Base-by-base conservation (phyloP, 2,888 invertebrate species). In the Catocala sponsa region DNA sequence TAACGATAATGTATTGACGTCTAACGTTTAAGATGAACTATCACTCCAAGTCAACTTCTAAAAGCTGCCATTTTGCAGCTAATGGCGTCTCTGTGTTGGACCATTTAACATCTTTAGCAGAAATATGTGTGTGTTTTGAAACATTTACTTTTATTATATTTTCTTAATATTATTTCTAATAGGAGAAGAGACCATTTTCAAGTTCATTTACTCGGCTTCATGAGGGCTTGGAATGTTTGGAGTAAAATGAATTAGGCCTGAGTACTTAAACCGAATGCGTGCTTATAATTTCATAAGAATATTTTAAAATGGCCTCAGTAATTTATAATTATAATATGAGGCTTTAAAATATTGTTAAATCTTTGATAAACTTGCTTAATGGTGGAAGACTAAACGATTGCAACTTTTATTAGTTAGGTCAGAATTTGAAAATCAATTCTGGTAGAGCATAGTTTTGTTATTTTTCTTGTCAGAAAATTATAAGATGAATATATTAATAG, bases 41-140 rank as follows among this genome's bases (percentile, higher is more conserved):
- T 73, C 62, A 50, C 55, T 62, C 70, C 63, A 50, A n/a, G 48
- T 48, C 48, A 25, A 2, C 35, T 25, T 13, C 55, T 71, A 55
- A 74, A 74, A 63, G 61, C 63, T 57, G 10, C 65, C 68, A 65
- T 74, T 71, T 25, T 63, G 44, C 41, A 10, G 51, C 51, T 74
- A 74, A 74, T 74, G 68, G 74, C 41, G 13, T 12, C 44, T 64
- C 47, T 52, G 50, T 25, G 62, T 54, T 62, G 69, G 72, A 68
- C 71, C 68, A 65, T 74, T 66, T 60, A 68, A 74, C 62, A 74
- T 74, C 54, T 64, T 68, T 62, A 44, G 41, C 59, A 55, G 58
- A 71, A 64, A 64, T 63, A 62, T 70, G 55, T 68, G 41, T 62
- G 48, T 51, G 53, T 38, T n/a, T 41, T 59, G 4, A 52, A 74